Evolutionary conservation across 2,797 vertebrate genomes (phyloP), one percentile per base, ranked within the genome.

Genomic region (Notamacropus eugenii): DNA sequence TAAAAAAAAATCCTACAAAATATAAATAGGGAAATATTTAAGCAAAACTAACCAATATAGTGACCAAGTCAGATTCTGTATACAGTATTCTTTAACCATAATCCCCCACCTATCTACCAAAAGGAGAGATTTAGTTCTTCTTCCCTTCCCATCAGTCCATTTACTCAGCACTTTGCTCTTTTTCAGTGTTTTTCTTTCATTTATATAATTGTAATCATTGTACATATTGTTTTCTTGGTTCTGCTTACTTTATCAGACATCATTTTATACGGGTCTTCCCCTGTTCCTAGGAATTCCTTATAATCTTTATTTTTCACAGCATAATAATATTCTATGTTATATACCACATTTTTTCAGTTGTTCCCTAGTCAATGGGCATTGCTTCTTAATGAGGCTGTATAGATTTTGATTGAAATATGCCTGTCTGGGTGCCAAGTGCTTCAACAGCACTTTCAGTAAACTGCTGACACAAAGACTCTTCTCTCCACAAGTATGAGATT

Each of bases 391-490:
- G 0, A 57, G 54, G 92, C 56, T 9, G n/a, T 13, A 13, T 22
- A 54, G 0, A 0, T 28, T n/a, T 94, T 31, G 1, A n/a, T 57
- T 11, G 0, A 19, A 91, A 93, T 90, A 54, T 6, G 52, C 67
- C 91, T 92, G 55, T 67, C 62, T 96, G 57, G 8, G 40, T 92
- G 92, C 95, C 95, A 97, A 27, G 91, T 94, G 97, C 96, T 95
- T 93, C 96, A 31, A 92, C 96, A 93, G 96, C 46, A 27, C 87
- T 96, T 96, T 97, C 54, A 94, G 96, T 93, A 90, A 97, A 93
- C 92, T 95, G 92, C 55, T 92, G 55, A 92, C 92, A 96, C 96
- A 95, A 92, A 96, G 97, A 97, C 97, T 97, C 97, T 98, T 95
- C 90, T 94, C 95, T 97, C 4, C n/a, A 4, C 87, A 97, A 34